Conservation (phyloP, 2,888 invertebrate genomes). For the Folsomia manolachei region DNA sequence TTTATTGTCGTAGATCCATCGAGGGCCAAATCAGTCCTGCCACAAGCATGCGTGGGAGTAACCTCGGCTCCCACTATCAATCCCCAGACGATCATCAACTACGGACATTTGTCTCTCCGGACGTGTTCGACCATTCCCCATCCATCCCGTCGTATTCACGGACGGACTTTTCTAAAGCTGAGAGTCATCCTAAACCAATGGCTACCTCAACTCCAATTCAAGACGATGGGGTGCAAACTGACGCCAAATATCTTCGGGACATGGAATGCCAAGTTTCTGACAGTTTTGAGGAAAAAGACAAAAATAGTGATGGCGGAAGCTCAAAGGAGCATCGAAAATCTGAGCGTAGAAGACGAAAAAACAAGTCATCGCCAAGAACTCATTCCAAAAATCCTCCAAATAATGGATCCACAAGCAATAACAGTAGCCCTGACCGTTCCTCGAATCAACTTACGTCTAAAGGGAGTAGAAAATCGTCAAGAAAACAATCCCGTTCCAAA, state of each 20-base stretch:
- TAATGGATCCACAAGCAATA: not conserved
- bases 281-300: conserved; percentile 21
- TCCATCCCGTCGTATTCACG: conserved; percentile 21
- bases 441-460: conserved; percentile 19
- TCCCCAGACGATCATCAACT: conserved; percentile 40
- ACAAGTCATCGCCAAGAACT: conserved; percentile 12
- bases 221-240: conserved; percentile 42
- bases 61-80: conserved; percentile 38
- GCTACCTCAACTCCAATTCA: conserved; percentile 42
- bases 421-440: conserved; percentile 25
- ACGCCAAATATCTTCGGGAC: conserved; percentile 37
- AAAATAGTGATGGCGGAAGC: not conserved
- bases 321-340: conserved; percentile 30
- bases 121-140: conserved; percentile 33
- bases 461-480: conserved; percentile 30
- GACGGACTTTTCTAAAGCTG: conserved; percentile 9
- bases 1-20: conserved; percentile 27
- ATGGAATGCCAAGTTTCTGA: conserved; percentile 40
- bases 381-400: conserved; percentile 10
- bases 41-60: conserved; percentile 35
- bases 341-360: conserved; percentile 32
- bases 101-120: conserved; percentile 41
- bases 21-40: conserved; percentile 40
- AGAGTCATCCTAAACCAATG: conserved; percentile 22
- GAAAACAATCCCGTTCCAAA: conserved; percentile 23